Conservation (phyloP, 2,113 vertebrate species). For the Narcine bancroftii region DNA sequence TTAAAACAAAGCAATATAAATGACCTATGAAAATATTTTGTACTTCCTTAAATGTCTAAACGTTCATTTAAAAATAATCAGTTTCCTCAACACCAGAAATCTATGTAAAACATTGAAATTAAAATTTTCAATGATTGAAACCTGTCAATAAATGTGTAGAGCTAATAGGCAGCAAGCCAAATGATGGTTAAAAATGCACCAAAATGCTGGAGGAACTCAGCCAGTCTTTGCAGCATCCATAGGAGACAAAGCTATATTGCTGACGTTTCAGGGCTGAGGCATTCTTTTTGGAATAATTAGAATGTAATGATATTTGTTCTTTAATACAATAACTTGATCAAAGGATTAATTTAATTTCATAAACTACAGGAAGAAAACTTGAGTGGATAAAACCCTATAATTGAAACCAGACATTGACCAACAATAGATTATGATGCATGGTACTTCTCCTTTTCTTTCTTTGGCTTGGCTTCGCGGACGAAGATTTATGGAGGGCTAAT, state of each 20-base stretch:
- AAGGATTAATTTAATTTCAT: conserved; percentile 6
- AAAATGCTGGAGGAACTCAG: no score
- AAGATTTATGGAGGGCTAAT: no score
- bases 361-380: not conserved
- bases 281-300: no score
- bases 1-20: not conserved
- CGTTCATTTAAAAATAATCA: not conserved
- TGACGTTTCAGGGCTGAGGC: no score
- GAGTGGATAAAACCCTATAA: not conserved
- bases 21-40: not conserved
- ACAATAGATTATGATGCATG: no score
- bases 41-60: not conserved
- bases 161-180: not conserved
- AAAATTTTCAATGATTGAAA: not conserved
- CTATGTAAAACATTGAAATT: not conserved
- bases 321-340: conserved; percentile 6
- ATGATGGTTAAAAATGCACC: no score
- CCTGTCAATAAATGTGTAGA: not conserved
- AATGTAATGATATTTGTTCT: not conserved
- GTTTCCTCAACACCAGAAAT: not conserved
- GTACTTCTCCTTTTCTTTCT: not conserved
- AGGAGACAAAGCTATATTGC: no score
- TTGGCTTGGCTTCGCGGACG: no score
- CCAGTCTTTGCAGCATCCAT: no score
- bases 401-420: not conserved